Conservation (phyloP, 2,113 vertebrate species). For the Cardinalis cardinalis region DNA sequence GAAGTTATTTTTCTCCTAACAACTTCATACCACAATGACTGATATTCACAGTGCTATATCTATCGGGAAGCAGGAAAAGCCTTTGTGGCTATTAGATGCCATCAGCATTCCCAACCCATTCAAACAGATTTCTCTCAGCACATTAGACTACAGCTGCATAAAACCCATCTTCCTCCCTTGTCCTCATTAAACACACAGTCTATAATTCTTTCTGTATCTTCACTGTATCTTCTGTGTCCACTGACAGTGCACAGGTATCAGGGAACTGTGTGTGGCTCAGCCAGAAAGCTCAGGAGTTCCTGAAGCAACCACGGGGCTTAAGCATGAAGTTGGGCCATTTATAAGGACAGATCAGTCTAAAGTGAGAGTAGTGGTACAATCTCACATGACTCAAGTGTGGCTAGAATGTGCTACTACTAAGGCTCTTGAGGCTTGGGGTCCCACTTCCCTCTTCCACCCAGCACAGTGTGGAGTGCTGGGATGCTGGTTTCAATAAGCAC, state of each 20-base stretch:
- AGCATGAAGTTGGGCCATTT: not conserved
- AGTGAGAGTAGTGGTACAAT: not conserved
- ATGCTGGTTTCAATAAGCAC: slow-evolving; percentile 36
- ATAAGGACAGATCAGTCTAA: not conserved
- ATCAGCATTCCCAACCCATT: slow-evolving; percentile 21
- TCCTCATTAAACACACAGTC: not conserved
- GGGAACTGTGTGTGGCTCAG: not conserved
- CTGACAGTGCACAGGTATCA: not conserved
- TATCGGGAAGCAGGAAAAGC: slow-evolving; percentile 36
- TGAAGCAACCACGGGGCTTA: not conserved
- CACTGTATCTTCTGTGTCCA: not conserved
- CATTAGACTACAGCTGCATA: not conserved
- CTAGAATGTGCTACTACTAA: not conserved
- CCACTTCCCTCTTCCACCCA: not conserved
- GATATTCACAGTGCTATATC: not conserved
- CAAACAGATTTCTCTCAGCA: not conserved
- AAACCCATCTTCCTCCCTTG: not conserved
- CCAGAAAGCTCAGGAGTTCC: not conserved
- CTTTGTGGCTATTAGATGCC: slow-evolving; percentile 18
- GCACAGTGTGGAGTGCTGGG: not conserved
- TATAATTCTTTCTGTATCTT: not conserved
- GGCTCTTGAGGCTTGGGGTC: not conserved
- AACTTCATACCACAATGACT: slow-evolving; percentile 19
- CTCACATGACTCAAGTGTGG: not conserved
- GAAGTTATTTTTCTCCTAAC: slow-evolving; percentile 49